phyloP scores from a whole-genome alignment of 2,113 vertebrate genomes.

The Capra hircus region DNA sequence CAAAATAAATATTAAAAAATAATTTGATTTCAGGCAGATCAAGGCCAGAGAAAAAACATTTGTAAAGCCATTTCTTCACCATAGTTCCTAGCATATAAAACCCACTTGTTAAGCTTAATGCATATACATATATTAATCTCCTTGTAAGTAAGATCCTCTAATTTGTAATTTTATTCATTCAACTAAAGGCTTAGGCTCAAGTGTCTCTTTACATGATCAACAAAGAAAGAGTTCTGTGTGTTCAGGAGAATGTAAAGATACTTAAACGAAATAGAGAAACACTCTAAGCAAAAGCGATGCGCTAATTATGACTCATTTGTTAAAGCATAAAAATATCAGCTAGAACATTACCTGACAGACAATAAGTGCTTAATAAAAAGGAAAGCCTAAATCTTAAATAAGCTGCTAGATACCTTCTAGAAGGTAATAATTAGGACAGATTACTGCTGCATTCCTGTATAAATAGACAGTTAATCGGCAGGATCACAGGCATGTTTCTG shows the following conservation, averaged over 20 bases:
- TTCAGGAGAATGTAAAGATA: neutral
- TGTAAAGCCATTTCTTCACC: neutral
- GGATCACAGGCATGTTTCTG: neutral
- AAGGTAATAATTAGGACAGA: neutral
- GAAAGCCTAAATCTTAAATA: neutral
- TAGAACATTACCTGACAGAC: neutral
- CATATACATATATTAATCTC: neutral
- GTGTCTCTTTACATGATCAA: neutral
- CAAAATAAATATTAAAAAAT: neutral
- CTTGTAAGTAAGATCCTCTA: neutral
- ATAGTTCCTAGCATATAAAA: neutral
- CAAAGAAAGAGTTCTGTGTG: neutral
- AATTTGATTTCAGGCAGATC: neutral
- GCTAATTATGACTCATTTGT: neutral
- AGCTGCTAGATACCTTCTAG: neutral
- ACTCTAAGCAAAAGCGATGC: neutral
- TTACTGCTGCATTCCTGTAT: neutral
- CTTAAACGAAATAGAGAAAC: conserved; percentile 12
- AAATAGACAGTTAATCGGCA: neutral
- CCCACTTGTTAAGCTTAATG: neutral
- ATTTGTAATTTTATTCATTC: conserved; percentile 18
- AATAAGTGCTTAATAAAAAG: neutral
- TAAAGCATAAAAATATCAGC: neutral
- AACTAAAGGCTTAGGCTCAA: neutral
- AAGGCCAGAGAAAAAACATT: neutral